Conservation (phyloP, 2,113 vertebrate genomes). For the Gallinago undulata region DNA sequence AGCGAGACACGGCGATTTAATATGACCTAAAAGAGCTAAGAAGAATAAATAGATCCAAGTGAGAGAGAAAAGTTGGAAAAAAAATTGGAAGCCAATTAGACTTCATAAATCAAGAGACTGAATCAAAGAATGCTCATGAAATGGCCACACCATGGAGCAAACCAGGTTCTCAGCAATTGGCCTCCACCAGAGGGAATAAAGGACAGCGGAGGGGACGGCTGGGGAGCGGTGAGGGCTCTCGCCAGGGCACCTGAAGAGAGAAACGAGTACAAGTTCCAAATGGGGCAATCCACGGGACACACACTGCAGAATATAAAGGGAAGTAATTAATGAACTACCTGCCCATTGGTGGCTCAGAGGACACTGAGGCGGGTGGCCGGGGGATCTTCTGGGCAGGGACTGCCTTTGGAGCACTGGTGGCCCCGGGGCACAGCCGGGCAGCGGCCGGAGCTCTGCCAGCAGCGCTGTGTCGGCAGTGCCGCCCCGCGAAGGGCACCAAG, state of each 20-base stretch:
- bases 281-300: not conserved
- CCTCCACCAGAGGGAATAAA: not conserved
- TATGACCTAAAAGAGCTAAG: not conserved
- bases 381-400: not conserved
- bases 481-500: fast-evolving
- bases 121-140: not conserved
- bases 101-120: not conserved
- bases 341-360: not conserved
- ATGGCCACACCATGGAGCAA: not conserved
- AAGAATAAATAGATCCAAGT: not conserved
- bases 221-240: not conserved
- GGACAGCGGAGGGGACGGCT: not conserved
- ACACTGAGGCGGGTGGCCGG: fast-evolving
- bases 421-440: not conserved
- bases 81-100: not conserved
- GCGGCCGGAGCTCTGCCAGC: fast-evolving
- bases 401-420: not conserved
- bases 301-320: not conserved
- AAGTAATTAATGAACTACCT: not conserved
- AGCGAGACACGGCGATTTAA: not conserved
- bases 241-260: fast-evolving
- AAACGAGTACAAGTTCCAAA: not conserved
- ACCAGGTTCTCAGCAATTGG: not conserved
- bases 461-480: not conserved
- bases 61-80: not conserved